These are phyloP conservation scores for Turnix velox DNA, from an alignment of 2,113 vertebrate genomes.

Conservation along the genomic window DNA sequence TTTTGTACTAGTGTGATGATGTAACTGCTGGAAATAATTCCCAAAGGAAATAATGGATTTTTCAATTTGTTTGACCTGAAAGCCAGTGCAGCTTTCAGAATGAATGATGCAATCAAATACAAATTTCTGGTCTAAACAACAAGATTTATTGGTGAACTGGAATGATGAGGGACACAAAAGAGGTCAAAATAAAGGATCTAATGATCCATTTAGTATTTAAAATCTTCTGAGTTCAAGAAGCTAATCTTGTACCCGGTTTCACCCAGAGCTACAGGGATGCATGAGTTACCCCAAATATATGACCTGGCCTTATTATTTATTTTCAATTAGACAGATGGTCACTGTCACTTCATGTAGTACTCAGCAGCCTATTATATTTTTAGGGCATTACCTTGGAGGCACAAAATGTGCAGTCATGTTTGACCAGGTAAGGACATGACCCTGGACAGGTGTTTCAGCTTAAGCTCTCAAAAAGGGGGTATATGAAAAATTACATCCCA, in stretches of 20 bases:
- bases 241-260: background rate
- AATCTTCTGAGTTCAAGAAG: background rate
- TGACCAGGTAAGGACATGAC: background rate
- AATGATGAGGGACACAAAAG: background rate
- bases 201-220: background rate
- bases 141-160: background rate
- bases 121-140: background rate
- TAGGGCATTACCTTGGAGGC: background rate
- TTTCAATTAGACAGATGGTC: background rate
- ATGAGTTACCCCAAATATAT: background rate
- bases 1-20: fast-evolving
- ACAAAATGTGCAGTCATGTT: background rate
- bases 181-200: background rate
- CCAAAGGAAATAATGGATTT: background rate
- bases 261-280: background rate
- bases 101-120: background rate
- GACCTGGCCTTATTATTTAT: background rate
- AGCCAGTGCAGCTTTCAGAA: background rate
- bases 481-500: background rate
- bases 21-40: background rate
- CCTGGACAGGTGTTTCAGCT: background rate
- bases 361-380: background rate
- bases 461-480: background rate
- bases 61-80: background rate
- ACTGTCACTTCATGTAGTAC: background rate